A percentile compares a stretch with the other conserved stretches of the same genome.
Conservation (phyloP, 2,888 invertebrate species). For the Hydrotaea diabolus region DNA sequence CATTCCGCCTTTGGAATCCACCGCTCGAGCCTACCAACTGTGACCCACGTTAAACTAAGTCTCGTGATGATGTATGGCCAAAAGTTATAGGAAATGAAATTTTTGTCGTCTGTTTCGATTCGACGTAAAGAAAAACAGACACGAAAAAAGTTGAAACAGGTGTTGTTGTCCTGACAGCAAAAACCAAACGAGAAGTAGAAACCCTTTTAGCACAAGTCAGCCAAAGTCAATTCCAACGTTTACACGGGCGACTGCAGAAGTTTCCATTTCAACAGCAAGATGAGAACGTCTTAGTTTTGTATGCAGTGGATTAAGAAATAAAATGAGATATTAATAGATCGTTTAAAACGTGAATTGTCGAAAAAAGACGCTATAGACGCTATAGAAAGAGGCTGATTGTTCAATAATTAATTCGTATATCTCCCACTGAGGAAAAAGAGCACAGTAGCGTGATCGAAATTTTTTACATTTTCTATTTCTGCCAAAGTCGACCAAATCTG, state of each 20-base stretch:
- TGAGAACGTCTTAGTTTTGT: no score
- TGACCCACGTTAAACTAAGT: background rate
- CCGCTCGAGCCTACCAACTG: background rate
- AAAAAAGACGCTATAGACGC: no score
- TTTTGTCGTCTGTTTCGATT: slow-evolving; percentile 3
- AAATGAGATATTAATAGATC: no score
- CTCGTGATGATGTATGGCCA: background rate
- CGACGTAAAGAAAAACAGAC: background rate
- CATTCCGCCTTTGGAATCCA: background rate
- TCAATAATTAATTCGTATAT: no score
- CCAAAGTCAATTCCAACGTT: background rate
- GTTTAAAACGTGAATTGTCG: no score
- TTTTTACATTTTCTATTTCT: no score
- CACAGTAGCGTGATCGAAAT: no score
- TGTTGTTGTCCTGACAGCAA: background rate
- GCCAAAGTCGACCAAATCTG: no score
- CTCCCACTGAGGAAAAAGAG: no score
- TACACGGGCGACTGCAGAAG: background rate
- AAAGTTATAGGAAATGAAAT: slow-evolving; percentile 37
- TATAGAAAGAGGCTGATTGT: no score
- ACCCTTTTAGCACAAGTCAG: background rate
- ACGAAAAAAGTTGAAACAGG: slow-evolving; percentile 1
- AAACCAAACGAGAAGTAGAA: background rate
- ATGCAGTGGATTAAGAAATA: no score
- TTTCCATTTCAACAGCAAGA: background rate